These are phyloP conservation scores for Vulpes ferrilata DNA, from an alignment of 2,113 vertebrate species.

Conservation along the genomic window DNA sequence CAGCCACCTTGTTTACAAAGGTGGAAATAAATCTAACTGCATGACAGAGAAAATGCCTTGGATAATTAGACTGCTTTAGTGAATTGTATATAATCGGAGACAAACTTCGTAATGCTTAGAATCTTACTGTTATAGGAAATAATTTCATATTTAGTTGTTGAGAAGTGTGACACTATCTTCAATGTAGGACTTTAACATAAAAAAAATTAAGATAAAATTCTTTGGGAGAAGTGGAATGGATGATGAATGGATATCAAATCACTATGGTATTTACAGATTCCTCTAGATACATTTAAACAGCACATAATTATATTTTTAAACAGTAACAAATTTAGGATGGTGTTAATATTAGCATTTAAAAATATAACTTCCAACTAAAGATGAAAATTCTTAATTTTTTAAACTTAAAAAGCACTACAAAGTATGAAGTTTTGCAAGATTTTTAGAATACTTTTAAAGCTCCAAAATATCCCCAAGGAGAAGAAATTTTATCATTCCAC, in stretches of 20 bases:
- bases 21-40: neutral
- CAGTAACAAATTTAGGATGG: neutral
- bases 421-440: neutral
- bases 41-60: neutral
- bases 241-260: neutral
- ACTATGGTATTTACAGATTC: neutral
- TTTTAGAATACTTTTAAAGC: neutral
- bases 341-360: too few relatives aligned
- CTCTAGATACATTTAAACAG: neutral
- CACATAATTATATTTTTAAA: neutral
- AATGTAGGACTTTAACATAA: neutral
- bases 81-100: neutral
- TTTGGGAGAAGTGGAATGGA: neutral
- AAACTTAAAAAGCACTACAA: neutral
- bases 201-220: conserved; percentile 13
- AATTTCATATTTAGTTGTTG: conserved; percentile 1
- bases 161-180: neutral
- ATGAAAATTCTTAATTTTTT: conserved; percentile 10
- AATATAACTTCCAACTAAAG: neutral
- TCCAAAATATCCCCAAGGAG: neutral
- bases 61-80: neutral
- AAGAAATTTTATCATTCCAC: neutral
- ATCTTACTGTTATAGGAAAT: neutral
- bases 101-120: neutral
- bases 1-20: neutral